Evolutionary conservation across 2,113 vertebrate genomes (phyloP), one percentile per base, ranked within the genome.

Genomic region (Coptodon rendalli): DNA sequence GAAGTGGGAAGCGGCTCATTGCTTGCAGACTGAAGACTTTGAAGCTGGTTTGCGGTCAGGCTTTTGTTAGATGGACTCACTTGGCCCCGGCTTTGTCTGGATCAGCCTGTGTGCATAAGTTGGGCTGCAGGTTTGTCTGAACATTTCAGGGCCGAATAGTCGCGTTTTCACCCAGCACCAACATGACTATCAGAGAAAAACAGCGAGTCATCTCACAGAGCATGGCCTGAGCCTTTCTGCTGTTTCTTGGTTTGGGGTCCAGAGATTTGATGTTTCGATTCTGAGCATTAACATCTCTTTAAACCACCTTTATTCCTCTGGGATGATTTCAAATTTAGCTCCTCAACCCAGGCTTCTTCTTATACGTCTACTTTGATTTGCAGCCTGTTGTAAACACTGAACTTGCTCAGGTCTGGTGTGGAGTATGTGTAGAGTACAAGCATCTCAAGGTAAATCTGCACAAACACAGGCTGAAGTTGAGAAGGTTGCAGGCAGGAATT

Each of bases 401-500:
- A 52, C 63, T 54, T 48, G 80, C 56, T 31, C 27, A 3, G 34
- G 45, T 11, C 61, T 59, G 34, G 63, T 45, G 17, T 29, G 45
- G 43, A 81, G 61, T 80, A 48, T 82, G 50, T 87, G 63, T 71
- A 89, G 29, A 7, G 34, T 66, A 63, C 84, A 94, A 92, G 92
- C 68, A 93, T 48, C 48, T 59, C 40, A 71, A 82, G 90, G 86
- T 90, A 87, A 89, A 61, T 88, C 73, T 78, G 56, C 84, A 85
- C 48, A 63, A 63, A 48, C n/a, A 73, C 48, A 31, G 87, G 61
- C 66, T 61, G 79, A 73, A 71, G 84, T 6, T 40, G 43, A 52
- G 27, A 24, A 80, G 12, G 45, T 7, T 10, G 83, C 84, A 53
- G 83, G 82, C 84, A 80, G 92, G 88, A 94, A 96, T 96, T 97